phyloP scores from a whole-genome alignment of 2,797 vertebrate species.

The Chiroxiphia lanceolata region DNA sequence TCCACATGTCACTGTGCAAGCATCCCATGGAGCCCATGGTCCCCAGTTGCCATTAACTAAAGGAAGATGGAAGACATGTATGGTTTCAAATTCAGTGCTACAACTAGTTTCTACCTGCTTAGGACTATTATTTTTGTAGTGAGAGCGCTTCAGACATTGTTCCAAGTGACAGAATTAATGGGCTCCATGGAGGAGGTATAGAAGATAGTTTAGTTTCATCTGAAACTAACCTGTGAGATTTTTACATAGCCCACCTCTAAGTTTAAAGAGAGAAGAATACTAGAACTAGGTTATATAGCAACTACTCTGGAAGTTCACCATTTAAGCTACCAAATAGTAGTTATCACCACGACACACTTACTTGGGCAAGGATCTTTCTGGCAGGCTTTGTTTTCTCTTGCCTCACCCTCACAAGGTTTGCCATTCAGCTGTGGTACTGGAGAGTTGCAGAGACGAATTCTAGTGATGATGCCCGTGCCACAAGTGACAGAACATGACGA shows the following conservation, averaged over 20 bases:
- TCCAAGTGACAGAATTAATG: background rate
- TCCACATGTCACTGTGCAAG: conserved; percentile 92
- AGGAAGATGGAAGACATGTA: background rate
- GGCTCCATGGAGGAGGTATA: background rate
- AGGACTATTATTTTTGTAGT: background rate
- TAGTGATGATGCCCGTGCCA: conserved; percentile 90
- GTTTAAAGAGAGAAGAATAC: background rate
- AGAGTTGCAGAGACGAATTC: conserved; percentile 98
- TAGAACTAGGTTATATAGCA: background rate
- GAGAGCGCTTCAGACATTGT: background rate
- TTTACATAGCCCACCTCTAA: background rate
- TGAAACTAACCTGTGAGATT: background rate
- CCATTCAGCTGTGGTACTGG: conserved; percentile 97
- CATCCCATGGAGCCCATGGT: conserved; percentile 95
- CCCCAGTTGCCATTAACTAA: conserved; percentile 96
- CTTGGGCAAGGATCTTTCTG: conserved; percentile 88
- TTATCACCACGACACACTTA: conserved; percentile 73
- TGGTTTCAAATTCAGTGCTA: background rate
- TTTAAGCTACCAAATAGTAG: background rate
- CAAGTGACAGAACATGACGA: conserved; percentile 97
- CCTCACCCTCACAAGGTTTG: conserved; percentile 89
- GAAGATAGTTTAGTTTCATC: background rate
- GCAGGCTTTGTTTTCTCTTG: conserved; percentile 91
- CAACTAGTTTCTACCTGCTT: background rate
- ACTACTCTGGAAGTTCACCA: background rate